Percentiles rank a stretch among this genome's conserved stretches.
These are phyloP conservation scores for Hydropsyche tenuis DNA, from an alignment of 1,140 invertebrate species.

Conservation along the genomic window DNA sequence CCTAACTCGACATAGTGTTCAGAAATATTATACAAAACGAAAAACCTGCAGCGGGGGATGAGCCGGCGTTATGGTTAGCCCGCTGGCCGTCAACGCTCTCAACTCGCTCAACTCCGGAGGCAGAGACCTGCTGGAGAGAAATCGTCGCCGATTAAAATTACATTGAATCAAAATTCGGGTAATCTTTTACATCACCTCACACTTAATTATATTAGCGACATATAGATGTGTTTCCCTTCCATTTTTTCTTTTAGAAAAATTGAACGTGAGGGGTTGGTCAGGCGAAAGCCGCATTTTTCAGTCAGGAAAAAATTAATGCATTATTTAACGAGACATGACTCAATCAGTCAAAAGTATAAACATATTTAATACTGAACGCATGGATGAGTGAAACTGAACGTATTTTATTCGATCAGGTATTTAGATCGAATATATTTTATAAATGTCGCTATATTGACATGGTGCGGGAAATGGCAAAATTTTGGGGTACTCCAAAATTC, in stretches of 20 bases:
- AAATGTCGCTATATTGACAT: not conserved
- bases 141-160: conserved; percentile 3
- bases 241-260: not conserved
- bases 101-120: conserved; percentile 62
- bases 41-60: conserved; percentile 61
- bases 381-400: too few species aligned
- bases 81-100: conserved; percentile 60
- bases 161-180: not conserved
- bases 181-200: too few species aligned
- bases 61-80: conserved; percentile 62
- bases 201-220: not conserved
- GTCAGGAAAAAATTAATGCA: not conserved
- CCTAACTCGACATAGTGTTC: too few species aligned
- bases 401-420: too few species aligned
- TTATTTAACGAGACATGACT: too few species aligned
- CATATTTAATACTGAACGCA: too few species aligned
- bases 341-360: too few species aligned
- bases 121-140: conserved; percentile 54
- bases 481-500: not conserved
- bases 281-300: conserved; percentile 39
- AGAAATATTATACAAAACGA: too few species aligned
- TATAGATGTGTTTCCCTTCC: not conserved
- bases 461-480: not conserved
- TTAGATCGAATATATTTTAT: not conserved
- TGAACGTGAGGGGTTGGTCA: not conserved